Evolutionary conservation across 2,113 vertebrate genomes (phyloP), one percentile per base, ranked within the genome.

Genomic region (Silurus asotus): DNA sequence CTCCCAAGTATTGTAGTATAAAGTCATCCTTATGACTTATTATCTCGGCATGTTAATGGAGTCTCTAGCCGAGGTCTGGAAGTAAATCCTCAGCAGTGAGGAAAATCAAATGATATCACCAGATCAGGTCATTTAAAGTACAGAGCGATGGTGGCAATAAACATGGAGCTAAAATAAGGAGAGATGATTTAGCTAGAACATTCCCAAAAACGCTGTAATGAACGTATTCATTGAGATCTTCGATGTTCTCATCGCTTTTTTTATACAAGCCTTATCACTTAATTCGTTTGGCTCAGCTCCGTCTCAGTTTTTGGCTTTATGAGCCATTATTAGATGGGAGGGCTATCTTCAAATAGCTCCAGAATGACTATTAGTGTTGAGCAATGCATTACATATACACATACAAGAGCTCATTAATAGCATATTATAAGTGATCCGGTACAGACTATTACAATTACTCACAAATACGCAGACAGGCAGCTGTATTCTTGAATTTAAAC

Each of bases 21-120:
- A 91, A 78, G 75, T 90, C 87, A 90, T 62, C 53, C 59, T 19
- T 74, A 78, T 88, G 88, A 89, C 79, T 90, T 80, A 88, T 55
- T 49, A 77, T 85, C 28, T 82, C 53, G 81, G 83, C 45, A 89
- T 84, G 74, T 86, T 75, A 74, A 75, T 81, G 61, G 62, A 28
- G 70, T 83, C 64, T 79, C n/a, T 56, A 8, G 48, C 8, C 13
- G 15, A 55, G 65, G 53, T 48, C 64, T 80, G 84, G 62, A 28
- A 80, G 64, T 58, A 80, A 72, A 81, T 49, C 55, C 37, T 19
- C 37, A 72, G 65, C n/a, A 15, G 74, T 37, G 74, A 77, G 83
- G 74, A 81, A 72, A 62, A 25, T 67, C 45, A 82, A 75, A 81
- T 64, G 56, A 84, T 59, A 58, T 74, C 55, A 48, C 70, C n/a